A percentile compares a stretch with the other conserved stretches of the same genome.
Conservation (phyloP, 2,113 vertebrate species). For the Toxotes chatareus region DNA sequence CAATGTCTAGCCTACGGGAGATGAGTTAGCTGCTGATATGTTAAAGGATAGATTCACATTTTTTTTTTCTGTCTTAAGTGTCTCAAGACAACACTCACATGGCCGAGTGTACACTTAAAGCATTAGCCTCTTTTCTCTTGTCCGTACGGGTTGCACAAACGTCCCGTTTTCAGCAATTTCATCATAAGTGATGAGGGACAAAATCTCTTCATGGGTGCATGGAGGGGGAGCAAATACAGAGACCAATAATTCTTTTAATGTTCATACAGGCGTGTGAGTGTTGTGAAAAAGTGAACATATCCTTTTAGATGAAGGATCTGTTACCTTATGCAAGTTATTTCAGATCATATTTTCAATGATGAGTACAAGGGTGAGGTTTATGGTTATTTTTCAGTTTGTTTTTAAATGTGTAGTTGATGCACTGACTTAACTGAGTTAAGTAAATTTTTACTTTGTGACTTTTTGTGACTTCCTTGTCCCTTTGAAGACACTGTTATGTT, state of each 20-base stretch:
- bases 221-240: not conserved
- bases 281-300: not conserved
- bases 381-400: no score
- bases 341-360: not conserved
- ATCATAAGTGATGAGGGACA: not conserved
- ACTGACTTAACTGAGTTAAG: not conserved
- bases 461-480: slow-evolving; percentile 26
- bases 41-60: not conserved
- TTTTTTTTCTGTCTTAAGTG: no score
- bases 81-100: not conserved
- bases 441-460: not conserved
- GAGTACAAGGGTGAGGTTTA: not conserved
- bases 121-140: not conserved
- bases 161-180: not conserved
- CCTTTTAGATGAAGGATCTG: not conserved
- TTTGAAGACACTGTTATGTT: slow-evolving; percentile 49
- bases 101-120: not conserved
- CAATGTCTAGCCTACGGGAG: not conserved
- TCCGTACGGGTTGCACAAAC: not conserved
- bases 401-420: not conserved
- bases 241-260: not conserved
- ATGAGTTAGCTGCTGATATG: not conserved
- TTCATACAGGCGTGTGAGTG: not conserved
- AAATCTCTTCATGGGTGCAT: not conserved
- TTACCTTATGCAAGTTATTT: not conserved